phyloP scores from a whole-genome alignment of 2,888 invertebrate genomes.

The Enchytraeus crypticus region DNA sequence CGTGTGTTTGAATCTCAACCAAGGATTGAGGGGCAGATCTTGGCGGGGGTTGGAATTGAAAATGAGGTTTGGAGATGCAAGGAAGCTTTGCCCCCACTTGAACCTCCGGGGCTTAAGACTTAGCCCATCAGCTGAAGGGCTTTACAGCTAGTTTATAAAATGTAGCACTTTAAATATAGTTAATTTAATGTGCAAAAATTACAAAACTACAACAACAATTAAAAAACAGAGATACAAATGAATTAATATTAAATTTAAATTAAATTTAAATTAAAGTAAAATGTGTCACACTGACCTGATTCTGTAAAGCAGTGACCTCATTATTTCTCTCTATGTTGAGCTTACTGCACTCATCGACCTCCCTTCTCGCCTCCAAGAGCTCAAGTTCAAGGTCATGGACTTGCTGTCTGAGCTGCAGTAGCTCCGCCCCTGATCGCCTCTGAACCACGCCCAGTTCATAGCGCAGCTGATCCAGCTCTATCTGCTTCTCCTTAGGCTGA shows the following conservation, averaged over 20 bases:
- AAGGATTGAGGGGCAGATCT: no score
- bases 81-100: no score
- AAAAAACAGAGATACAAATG: no score
- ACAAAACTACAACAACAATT: no score
- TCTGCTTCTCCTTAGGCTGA: constrained; percentile 43
- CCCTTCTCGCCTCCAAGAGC: constrained; percentile 40
- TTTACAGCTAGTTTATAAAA: no score
- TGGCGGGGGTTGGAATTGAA: no score
- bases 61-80: no score
- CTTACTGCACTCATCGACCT: constrained; percentile 46
- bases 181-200: no score
- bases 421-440: constrained; percentile 37
- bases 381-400: constrained; percentile 40
- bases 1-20: not conserved
- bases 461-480: constrained; percentile 42
- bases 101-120: no score
- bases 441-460: constrained; percentile 39
- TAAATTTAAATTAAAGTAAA: not conserved
- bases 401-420: constrained; percentile 34
- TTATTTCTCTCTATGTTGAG: constrained; percentile 41
- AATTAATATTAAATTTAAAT: not conserved
- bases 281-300: constrained; percentile 32
- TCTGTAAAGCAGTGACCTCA: constrained; percentile 39
- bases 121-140: no score
- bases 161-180: no score